These are phyloP conservation scores for Bombus waltoni DNA, from an alignment of 1,140 invertebrate species.

Conservation along the genomic window DNA sequence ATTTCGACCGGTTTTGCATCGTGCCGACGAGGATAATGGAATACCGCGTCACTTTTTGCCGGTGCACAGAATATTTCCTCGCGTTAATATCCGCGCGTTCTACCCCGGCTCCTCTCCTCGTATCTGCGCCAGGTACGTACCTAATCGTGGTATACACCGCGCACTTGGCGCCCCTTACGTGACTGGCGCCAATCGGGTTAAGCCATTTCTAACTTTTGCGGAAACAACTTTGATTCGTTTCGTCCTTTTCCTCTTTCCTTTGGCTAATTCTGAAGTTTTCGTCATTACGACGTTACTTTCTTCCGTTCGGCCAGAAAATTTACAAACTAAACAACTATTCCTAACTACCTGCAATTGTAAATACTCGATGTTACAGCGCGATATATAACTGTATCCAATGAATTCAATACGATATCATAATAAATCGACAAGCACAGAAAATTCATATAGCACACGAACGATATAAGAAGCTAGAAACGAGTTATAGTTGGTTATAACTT, in stretches of 20 bases:
- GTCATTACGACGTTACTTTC: background rate
- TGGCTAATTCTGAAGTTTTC: background rate
- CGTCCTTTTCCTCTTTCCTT: background rate
- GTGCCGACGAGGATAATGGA: constrained; percentile 77
- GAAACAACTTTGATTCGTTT: background rate
- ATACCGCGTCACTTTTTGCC: constrained; percentile 78
- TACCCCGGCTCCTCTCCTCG: constrained; percentile 56
- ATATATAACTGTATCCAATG: too few species aligned
- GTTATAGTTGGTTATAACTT: background rate
- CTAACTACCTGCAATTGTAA: background rate
- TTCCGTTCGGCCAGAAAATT: background rate
- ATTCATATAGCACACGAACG: too few species aligned
- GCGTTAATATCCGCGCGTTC: constrained; percentile 73
- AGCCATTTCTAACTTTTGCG: background rate
- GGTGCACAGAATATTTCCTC: constrained; percentile 76
- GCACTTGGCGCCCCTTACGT: background rate
- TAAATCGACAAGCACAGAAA: background rate
- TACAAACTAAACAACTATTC: background rate
- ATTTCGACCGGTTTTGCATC: constrained; percentile 80
- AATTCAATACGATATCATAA: background rate
- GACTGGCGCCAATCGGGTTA: constrained; percentile 1
- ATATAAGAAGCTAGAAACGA: background rate
- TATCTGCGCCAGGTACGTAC: constrained; percentile 61
- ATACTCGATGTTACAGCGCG: background rate
- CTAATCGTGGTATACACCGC: constrained; percentile 5